A percentile compares a stretch with the other conserved stretches of the same genome.
Conservation (phyloP, 2,113 vertebrate genomes). For the Pycnonotus jocosus region DNA sequence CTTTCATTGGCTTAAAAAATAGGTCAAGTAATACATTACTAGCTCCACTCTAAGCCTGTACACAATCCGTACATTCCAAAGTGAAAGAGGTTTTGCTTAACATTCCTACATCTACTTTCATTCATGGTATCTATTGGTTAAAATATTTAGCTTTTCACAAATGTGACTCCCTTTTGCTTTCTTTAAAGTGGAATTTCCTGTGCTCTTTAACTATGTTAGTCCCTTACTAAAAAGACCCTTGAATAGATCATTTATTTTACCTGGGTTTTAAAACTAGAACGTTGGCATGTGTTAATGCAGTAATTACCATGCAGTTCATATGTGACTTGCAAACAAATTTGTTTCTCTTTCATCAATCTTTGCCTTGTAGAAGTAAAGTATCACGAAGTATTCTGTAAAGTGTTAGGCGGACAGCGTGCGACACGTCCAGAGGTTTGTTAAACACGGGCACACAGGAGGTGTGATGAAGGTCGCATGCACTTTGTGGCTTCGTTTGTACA, state of each 20-base stretch:
- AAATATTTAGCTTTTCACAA: not conserved
- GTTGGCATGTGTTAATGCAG: not conserved
- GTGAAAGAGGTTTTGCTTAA: constrained; percentile 10
- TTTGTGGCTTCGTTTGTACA: not conserved
- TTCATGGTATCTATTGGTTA: not conserved
- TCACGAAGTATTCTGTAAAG: not conserved
- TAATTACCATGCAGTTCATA: not conserved
- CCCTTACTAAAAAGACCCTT: not conserved
- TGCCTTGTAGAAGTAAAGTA: not conserved
- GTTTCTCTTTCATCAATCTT: not conserved
- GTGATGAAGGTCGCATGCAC: not conserved
- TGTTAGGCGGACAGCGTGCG: not conserved
- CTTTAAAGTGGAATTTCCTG: not conserved
- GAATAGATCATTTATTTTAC: not conserved
- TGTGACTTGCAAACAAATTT: not conserved
- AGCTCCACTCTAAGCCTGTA: constrained; percentile 24
- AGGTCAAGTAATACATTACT: constrained; percentile 61
- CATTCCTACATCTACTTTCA: not conserved
- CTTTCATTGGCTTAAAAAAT: constrained; percentile 65
- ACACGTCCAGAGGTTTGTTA: not conserved
- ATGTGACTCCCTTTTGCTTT: not conserved
- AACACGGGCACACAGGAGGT: not conserved
- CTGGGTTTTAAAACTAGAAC: not conserved
- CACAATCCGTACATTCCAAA: constrained; percentile 29
- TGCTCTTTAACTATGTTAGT: not conserved